Base-by-base conservation (phyloP, 1,140 invertebrate genomes). In the Psilanteris sp. region DNA sequence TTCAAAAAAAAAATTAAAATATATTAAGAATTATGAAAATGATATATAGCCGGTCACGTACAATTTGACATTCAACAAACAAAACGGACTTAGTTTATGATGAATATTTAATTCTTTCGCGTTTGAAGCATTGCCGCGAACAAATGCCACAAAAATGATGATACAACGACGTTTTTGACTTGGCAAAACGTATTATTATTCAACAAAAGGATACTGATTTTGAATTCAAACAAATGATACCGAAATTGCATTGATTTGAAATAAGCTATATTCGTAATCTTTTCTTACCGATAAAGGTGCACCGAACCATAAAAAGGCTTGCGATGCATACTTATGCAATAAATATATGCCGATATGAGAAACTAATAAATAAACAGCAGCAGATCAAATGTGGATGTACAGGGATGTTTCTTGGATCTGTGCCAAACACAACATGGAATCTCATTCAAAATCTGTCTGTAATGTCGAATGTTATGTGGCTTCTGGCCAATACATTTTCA, bases 401-500 rank as follows among this genome's bases (percentile, higher is more conserved):
- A 52, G 31, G 36, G 54, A 74, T 50, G 55, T 50, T 54, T 1
- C 0, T 29, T 79, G 77, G 77, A 67, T 27, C 2, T 5, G 10
- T n/a, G 64, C 77, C 77, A 79, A 77, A 77, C 62, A 50, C 64
- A 74, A 70, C 59, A 43, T 20, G 24, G 32, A 77, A 70, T 79
- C 68, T 70, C 71, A 54, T 79, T 66, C 39, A 26, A 77, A 59
- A 75, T 79, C 68, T 68, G 62, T 73, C 46, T 59, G 73, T 79
- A 70, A 64, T 68, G 64, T 77, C 68, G 73, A 76, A 77, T 73
- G 50, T 61, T 77, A 59, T 27, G 37, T 79, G 78, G 78, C 74
- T 67, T 2, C 11, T 8, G 11, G 73, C 78, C 78, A 79, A 77
- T 74, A 46, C 13, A 62, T 55, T 62, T 67, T 26, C 22, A 34